Conservation (phyloP, 2,797 vertebrate genomes). For the Hydrophis major region DNA sequence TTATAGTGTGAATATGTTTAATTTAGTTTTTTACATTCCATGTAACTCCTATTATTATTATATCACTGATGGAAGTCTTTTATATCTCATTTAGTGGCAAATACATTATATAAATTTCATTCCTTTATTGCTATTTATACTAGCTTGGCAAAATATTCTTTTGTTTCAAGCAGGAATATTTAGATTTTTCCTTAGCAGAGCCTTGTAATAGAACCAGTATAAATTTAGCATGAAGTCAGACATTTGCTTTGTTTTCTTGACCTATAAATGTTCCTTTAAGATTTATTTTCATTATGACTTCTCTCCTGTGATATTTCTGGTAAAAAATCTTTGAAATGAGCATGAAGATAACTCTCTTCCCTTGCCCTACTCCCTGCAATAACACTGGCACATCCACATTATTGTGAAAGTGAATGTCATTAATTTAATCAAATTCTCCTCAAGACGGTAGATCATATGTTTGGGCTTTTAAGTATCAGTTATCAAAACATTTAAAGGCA, state of each 20-base stretch:
- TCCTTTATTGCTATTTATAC: conserved; percentile 30
- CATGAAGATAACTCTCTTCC: not conserved
- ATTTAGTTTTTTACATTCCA: conserved; percentile 74
- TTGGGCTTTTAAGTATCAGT: not conserved
- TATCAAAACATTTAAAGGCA: not conserved
- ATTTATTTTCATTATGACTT: conserved; percentile 43
- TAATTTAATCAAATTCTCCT: conserved; percentile 18
- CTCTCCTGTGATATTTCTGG: conserved; percentile 25
- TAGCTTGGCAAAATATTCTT: conserved; percentile 28
- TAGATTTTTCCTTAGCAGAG: conserved; percentile 44
- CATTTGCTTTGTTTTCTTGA: conserved; percentile 38
- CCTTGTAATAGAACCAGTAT: conserved; percentile 41
- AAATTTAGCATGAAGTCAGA: conserved; percentile 53
- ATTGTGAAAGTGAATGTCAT: not conserved
- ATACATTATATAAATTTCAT: conserved; percentile 25
- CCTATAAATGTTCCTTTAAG: conserved; percentile 31
- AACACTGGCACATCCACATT: not conserved
- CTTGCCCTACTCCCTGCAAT: too few relatives aligned
- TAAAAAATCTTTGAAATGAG: not conserved
- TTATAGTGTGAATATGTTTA: conserved; percentile 69
- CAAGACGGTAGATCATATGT: not conserved
- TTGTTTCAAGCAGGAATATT: conserved; percentile 32
- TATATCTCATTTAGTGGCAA: conserved; percentile 38
- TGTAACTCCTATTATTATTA: conserved; percentile 60
- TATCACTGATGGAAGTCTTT: conserved; percentile 62